Conservation (phyloP, 2,888 invertebrate genomes). For the Craniophora ligustri region DNA sequence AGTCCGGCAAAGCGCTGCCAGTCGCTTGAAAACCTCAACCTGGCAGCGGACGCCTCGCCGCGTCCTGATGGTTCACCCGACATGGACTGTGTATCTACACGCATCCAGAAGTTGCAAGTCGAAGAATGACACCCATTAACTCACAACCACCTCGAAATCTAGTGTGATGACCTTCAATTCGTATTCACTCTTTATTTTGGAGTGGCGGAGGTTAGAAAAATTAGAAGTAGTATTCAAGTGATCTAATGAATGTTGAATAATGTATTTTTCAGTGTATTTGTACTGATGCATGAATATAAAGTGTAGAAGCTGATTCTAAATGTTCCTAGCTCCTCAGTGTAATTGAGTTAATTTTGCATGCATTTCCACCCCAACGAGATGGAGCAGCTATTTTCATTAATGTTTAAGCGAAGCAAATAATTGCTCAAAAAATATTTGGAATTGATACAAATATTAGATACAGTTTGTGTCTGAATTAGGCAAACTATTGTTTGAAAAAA, state of each 20-base stretch:
- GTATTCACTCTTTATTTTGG: constrained; percentile 56
- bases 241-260: constrained; percentile 70
- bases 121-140: constrained; percentile 83
- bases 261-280: constrained; percentile 78
- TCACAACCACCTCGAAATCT: constrained; percentile 50
- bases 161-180: constrained; percentile 58
- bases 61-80: constrained; percentile 82
- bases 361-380: constrained; percentile 57
- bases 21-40: constrained; percentile 89
- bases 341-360: constrained; percentile 72
- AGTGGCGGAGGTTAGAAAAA: constrained; percentile 52
- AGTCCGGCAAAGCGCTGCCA: constrained; percentile 88
- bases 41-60: constrained; percentile 75
- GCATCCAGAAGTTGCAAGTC: constrained; percentile 90
- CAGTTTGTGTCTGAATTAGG: constrained; percentile 57
- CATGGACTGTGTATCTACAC: constrained; percentile 89
- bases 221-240: constrained; percentile 71
- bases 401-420: constrained; percentile 65
- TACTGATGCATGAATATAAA: constrained; percentile 64
- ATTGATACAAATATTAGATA: constrained; percentile 68
- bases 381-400: constrained; percentile 62
- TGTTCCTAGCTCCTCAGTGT: constrained; percentile 78
- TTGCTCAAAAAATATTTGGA: constrained; percentile 75
- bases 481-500: constrained; percentile 42
- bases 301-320: constrained; percentile 70